Conservation (phyloP, 2,113 vertebrate species). For the Ochotona princeps region DNA sequence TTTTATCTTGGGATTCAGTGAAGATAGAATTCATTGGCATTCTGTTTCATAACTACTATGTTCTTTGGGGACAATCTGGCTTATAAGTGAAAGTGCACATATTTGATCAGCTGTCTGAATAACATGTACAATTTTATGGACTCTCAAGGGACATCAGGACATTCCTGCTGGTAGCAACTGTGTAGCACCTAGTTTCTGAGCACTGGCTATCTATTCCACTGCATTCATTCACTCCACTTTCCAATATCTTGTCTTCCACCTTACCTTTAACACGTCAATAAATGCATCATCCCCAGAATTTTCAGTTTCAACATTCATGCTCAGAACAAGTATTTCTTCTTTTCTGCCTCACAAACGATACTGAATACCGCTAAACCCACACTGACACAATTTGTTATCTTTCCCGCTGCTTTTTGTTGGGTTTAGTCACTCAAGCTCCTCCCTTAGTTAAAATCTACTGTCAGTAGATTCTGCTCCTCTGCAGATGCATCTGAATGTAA, state of each 20-base stretch:
- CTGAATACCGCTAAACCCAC: neutral
- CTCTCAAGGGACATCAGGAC: neutral
- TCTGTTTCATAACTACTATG: neutral
- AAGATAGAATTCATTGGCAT: neutral
- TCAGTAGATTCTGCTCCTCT: neutral
- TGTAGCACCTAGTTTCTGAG: neutral
- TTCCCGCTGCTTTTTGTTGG: no score
- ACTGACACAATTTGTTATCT: neutral
- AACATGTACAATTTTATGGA: neutral
- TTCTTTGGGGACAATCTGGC: neutral
- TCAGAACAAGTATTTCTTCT: neutral
- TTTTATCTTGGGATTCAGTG: neutral
- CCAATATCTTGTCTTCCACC: neutral
- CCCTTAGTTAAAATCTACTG: neutral
- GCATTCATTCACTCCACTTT: neutral
- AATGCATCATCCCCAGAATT: neutral
- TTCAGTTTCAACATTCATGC: neutral
- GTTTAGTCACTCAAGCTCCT: neutral
- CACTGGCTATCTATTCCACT: neutral
- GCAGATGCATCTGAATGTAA: neutral
- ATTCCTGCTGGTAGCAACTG: neutral
- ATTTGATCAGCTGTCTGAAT: slow-evolving; percentile 2
- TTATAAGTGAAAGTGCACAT: neutral
- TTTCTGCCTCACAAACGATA: neutral
- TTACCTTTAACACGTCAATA: neutral